Conservation (phyloP, 2,888 invertebrate genomes). For the Heteropelma amictum region DNA sequence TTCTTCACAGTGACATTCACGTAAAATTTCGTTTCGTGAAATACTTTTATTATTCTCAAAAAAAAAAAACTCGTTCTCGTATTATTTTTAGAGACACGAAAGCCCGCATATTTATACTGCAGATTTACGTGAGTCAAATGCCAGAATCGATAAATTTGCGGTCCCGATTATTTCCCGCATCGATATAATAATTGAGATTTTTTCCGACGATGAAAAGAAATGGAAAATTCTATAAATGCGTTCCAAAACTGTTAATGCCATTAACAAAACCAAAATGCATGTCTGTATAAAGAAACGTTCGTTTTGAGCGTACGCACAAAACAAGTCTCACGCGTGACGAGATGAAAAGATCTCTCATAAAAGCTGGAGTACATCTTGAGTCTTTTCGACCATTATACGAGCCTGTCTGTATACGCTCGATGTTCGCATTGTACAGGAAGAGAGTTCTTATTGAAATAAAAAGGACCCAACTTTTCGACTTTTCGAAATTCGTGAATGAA, state of each 20-base stretch:
- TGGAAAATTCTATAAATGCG: not conserved
- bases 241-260: not conserved
- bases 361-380: slow-evolving; percentile 6
- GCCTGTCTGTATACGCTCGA: not conserved
- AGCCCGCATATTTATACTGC: too few species aligned
- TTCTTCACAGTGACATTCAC: too few species aligned
- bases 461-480: slow-evolving; percentile 39
- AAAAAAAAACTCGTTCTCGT: too few species aligned
- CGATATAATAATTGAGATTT: not conserved
- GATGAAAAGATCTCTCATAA: slow-evolving; percentile 42
- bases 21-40: too few species aligned
- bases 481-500: slow-evolving; percentile 24
- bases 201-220: not conserved
- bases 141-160: not conserved
- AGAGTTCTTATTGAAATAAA: slow-evolving; percentile 39
- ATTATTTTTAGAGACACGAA: too few species aligned
- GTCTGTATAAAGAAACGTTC: slow-evolving; percentile 4
- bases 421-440: slow-evolving; percentile 19
- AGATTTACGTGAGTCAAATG: too few species aligned
- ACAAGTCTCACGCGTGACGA: slow-evolving; percentile 38
- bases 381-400: slow-evolving; percentile 17
- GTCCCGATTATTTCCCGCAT: not conserved
- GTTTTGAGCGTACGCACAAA: slow-evolving; percentile 21
- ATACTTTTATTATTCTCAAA: too few species aligned
- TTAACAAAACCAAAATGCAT: not conserved